Evolutionary conservation across 2,888 invertebrate genomes (phyloP).

Genomic region (Stenolophus ochropezus): DNA sequence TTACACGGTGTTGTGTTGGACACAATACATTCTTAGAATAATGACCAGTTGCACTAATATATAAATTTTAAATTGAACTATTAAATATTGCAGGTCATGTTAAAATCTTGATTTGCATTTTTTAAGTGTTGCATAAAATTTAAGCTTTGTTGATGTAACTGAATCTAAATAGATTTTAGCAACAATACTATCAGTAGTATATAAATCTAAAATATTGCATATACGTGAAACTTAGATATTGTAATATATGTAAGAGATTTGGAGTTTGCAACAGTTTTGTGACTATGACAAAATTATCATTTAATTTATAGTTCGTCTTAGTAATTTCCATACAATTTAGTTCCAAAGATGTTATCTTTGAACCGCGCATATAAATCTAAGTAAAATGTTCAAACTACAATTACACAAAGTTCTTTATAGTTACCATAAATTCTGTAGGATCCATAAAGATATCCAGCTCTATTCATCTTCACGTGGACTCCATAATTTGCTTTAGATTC

Average conservation of each 20-base stretch:
- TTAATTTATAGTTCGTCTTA: neutral
- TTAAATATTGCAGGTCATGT: too few relatives aligned
- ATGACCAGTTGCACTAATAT: too few relatives aligned
- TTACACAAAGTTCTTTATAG: conserved; percentile 18
- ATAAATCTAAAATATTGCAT: neutral
- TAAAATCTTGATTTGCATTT: too few relatives aligned
- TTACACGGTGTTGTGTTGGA: too few relatives aligned
- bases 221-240: neutral
- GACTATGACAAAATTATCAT: neutral
- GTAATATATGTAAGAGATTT: neutral
- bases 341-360: neutral
- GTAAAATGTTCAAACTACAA: conserved; percentile 20
- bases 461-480: conserved; percentile 48
- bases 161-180: too few relatives aligned
- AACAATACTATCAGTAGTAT: too few relatives aligned
- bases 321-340: conserved; percentile 20
- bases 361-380: conserved; percentile 9
- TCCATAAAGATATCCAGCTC: conserved; percentile 52
- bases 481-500: conserved; percentile 30
- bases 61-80: too few relatives aligned
- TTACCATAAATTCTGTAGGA: conserved; percentile 56
- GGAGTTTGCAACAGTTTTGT: neutral
- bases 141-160: too few relatives aligned
- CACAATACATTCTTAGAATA: too few relatives aligned
- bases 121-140: too few relatives aligned